A percentile compares a stretch with the other conserved stretches of the same genome.
phyloP scores from a whole-genome alignment of 1,140 invertebrate species.

The Lepidotrigona ventralis region DNA sequence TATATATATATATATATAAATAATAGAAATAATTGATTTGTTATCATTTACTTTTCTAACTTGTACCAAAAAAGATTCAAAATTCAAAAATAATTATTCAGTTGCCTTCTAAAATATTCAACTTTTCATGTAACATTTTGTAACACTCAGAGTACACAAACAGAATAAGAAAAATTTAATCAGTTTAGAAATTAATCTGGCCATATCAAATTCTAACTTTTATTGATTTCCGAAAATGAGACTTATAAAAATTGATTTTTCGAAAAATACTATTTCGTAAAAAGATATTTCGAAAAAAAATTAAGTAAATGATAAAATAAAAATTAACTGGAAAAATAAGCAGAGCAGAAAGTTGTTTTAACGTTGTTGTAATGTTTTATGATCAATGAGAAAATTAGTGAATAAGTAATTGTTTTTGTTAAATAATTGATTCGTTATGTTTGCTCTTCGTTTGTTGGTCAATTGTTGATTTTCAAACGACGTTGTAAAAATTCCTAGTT shows the following conservation, averaged over 20 bases:
- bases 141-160: no score
- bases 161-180: neutral
- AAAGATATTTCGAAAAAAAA: neutral
- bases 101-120: neutral
- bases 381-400: neutral
- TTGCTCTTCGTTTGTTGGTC: constrained; percentile 9
- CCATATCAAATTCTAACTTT: neutral
- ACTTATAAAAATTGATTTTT: neutral
- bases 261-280: neutral
- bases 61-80: no score
- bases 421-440: constrained; percentile 24
- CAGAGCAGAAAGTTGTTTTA: neutral
- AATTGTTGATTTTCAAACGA: neutral
- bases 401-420: constrained; percentile 12
- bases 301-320: neutral
- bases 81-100: neutral
- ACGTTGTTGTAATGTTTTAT: neutral
- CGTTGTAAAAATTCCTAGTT: constrained; percentile 4
- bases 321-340: neutral
- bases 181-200: neutral
- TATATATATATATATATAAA: no score
- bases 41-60: neutral
- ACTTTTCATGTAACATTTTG: neutral
- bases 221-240: neutral
- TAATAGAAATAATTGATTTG: neutral